phyloP scores from a whole-genome alignment of 2,797 vertebrate genomes.

The Hoplostethus atlanticus region DNA sequence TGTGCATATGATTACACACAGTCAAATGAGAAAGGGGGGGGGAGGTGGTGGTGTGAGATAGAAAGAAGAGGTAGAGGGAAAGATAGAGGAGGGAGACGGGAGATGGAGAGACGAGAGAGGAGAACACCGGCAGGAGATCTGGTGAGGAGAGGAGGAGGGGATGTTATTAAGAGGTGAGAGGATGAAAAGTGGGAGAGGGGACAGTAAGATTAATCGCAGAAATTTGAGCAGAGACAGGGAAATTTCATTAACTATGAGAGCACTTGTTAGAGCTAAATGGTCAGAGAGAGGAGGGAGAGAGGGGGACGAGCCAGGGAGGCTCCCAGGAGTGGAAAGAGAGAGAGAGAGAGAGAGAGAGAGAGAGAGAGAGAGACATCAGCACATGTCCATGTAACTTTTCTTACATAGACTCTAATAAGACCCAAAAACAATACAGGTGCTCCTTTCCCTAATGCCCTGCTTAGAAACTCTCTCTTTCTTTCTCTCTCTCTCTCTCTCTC shows the following conservation, averaged over 20 bases:
- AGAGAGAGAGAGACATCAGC: conserved; percentile 30
- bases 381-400: conserved; percentile 20
- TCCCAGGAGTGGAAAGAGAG: conserved; percentile 33
- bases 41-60: background rate
- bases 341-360: conserved; percentile 17
- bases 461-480: no score
- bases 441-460: background rate
- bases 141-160: conserved; percentile 42
- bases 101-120: background rate
- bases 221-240: conserved; percentile 80
- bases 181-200: conserved; percentile 70
- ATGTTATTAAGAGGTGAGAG: conserved; percentile 73
- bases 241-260: conserved; percentile 81
- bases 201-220: conserved; percentile 79
- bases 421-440: background rate
- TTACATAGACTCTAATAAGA: no score
- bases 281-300: conserved; percentile 64
- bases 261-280: conserved; percentile 83
- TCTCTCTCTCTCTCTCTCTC: no score
- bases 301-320: background rate
- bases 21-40: conserved; percentile 64
- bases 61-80: conserved; percentile 19
- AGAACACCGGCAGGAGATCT: conserved; percentile 29
- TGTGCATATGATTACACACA: conserved; percentile 85
- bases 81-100: conserved; percentile 12